Conservation (phyloP, 2,113 vertebrate species). For the Nymphicus hollandicus region DNA sequence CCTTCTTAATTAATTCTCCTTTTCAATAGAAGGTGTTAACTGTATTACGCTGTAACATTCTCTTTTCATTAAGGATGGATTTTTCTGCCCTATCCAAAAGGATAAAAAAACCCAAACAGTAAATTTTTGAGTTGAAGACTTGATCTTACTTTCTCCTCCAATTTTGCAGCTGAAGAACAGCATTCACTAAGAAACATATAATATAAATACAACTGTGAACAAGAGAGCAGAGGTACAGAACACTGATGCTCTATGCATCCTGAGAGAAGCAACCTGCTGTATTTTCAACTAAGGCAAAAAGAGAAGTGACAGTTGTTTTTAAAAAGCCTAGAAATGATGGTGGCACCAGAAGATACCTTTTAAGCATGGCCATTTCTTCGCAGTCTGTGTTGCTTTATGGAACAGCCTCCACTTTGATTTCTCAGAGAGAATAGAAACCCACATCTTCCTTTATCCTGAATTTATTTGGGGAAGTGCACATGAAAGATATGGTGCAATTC, state of each 20-base stretch:
- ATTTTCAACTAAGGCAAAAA: not conserved
- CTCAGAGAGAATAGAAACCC: not conserved
- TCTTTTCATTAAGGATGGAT: not conserved
- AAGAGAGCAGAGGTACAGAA: not conserved
- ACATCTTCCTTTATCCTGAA: not conserved
- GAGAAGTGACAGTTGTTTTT: not conserved
- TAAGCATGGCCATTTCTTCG: not conserved
- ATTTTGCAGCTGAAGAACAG: not conserved
- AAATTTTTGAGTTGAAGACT: not conserved
- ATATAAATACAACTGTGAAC: not conserved
- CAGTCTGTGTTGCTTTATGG: not conserved
- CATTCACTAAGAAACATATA: not conserved
- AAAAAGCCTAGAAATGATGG: not conserved
- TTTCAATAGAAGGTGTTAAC: not conserved
- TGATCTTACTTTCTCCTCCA: not conserved
- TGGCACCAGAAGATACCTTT: not conserved
- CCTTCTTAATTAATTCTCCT: conserved; percentile 42
- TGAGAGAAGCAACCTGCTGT: not conserved
- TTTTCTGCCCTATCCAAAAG: not conserved
- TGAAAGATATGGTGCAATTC: not conserved
- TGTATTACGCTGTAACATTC: not conserved
- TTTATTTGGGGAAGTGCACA: not conserved
- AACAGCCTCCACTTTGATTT: not conserved
- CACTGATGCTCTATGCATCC: not conserved
- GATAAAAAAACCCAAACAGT: rapidly evolving